Conservation (phyloP, 2,113 vertebrate species). For the Scomber scombrus region DNA sequence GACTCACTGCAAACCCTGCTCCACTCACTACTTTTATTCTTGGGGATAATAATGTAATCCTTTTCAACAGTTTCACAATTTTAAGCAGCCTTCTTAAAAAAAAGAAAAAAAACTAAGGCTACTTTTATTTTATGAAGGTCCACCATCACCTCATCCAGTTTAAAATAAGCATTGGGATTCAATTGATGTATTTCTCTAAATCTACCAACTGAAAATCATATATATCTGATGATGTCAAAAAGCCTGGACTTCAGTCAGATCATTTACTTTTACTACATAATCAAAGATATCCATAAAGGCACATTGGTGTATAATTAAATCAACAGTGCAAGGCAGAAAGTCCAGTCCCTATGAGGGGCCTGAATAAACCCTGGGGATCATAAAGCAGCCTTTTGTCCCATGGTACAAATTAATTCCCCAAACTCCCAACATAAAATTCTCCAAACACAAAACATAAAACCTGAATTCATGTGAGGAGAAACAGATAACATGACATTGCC, state of each 20-base stretch:
- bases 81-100: constrained; percentile 22
- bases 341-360: constrained; percentile 40
- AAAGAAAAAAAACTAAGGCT: no score
- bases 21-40: constrained; percentile 56
- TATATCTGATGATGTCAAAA: constrained; percentile 53
- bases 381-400: constrained; percentile 67
- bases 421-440: constrained; percentile 46
- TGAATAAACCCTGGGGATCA: constrained; percentile 62
- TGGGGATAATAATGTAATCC: constrained; percentile 65
- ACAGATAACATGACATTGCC: constrained; percentile 2
- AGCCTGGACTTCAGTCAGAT: constrained; percentile 58
- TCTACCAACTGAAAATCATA: neutral
- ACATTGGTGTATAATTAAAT: constrained; percentile 81
- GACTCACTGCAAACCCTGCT: constrained; percentile 75
- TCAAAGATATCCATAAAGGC: constrained; percentile 77
- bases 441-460: constrained; percentile 52
- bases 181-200: neutral
- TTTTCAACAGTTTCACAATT: constrained; percentile 64
- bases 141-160: no score
- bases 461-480: constrained; percentile 33
- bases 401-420: constrained; percentile 59
- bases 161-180: no score
- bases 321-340: constrained; percentile 60
- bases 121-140: no score
- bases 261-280: constrained; percentile 73